Percentiles rank a stretch among this genome's conserved stretches.
phyloP scores from a whole-genome alignment of 1,140 invertebrate genomes.

The Thalassaphorura encarpata region DNA sequence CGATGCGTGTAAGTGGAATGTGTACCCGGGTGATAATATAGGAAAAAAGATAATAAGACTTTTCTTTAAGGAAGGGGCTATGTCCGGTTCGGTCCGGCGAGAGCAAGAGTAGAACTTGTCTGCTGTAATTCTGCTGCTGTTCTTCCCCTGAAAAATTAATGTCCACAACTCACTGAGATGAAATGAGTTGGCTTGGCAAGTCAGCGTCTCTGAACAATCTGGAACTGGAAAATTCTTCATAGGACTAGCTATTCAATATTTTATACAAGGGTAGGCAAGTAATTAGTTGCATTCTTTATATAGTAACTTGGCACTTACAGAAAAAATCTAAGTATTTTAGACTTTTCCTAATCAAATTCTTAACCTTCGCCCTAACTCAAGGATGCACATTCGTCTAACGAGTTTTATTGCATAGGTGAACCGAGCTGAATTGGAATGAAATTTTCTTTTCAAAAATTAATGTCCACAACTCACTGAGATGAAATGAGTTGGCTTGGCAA shows the following conservation, averaged over 20 bases:
- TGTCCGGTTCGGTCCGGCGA: background rate
- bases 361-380: background rate
- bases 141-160: slow-evolving; percentile 31
- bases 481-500: slow-evolving; percentile 12
- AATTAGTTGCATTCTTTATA: no score
- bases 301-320: no score
- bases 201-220: background rate
- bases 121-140: slow-evolving; percentile 24
- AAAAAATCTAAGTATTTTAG: background rate
- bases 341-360: background rate
- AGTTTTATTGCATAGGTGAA: no score
- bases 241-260: no score
- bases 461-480: slow-evolving; percentile 31
- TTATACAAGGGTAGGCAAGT: no score
- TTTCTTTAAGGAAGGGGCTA: no score
- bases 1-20: background rate
- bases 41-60: background rate
- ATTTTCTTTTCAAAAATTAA: slow-evolving; percentile 34
- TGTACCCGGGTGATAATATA: background rate
- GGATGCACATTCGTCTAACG: no score
- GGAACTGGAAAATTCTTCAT: background rate
- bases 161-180: slow-evolving; percentile 31
- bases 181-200: slow-evolving; percentile 8
- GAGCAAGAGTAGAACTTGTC: slow-evolving; percentile 19
- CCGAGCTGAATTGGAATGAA: no score